Conservation (phyloP, 2,888 invertebrate species). For the Lycaena phlaeas region DNA sequence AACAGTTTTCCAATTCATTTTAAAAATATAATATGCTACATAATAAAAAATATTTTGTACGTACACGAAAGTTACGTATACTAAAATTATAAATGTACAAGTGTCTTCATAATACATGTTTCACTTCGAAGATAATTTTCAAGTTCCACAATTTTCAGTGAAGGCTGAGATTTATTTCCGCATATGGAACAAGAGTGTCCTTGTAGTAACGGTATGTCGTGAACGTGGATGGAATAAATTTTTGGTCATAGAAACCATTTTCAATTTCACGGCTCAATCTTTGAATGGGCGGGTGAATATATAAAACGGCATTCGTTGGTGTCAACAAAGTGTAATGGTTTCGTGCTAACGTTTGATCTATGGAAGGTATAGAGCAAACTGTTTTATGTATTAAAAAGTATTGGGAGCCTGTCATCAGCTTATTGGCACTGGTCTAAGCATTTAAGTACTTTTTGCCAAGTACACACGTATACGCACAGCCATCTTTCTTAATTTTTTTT, state of each 20-base stretch:
- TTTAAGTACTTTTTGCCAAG: too few relatives aligned
- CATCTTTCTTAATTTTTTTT: too few relatives aligned
- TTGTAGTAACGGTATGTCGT: slow-evolving; percentile 52
- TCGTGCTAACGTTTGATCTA: slow-evolving; percentile 62
- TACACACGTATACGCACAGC: too few relatives aligned
- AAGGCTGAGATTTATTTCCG: background rate
- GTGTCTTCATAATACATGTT: background rate
- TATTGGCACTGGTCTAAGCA: too few relatives aligned
- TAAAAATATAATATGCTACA: too few relatives aligned
- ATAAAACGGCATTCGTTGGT: slow-evolving; percentile 67
- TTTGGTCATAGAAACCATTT: slow-evolving; percentile 69
- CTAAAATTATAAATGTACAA: too few relatives aligned
- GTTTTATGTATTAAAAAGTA: too few relatives aligned
- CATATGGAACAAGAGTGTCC: background rate
- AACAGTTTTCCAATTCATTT: too few relatives aligned
- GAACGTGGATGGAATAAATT: slow-evolving; percentile 62
- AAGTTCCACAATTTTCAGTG: background rate
- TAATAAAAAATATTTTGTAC: too few relatives aligned
- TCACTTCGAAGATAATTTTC: background rate
- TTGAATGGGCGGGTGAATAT: slow-evolving; percentile 69
- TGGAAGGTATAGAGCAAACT: too few relatives aligned
- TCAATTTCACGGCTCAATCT: slow-evolving; percentile 72
- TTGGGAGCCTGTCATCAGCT: too few relatives aligned
- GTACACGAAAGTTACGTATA: background rate
- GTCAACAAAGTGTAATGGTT: slow-evolving; percentile 70